Percentiles rank a stretch among this genome's conserved stretches.
Evolutionary conservation across 2,888 invertebrate species (phyloP).

Genomic region (Eumerus sabulonum): DNA sequence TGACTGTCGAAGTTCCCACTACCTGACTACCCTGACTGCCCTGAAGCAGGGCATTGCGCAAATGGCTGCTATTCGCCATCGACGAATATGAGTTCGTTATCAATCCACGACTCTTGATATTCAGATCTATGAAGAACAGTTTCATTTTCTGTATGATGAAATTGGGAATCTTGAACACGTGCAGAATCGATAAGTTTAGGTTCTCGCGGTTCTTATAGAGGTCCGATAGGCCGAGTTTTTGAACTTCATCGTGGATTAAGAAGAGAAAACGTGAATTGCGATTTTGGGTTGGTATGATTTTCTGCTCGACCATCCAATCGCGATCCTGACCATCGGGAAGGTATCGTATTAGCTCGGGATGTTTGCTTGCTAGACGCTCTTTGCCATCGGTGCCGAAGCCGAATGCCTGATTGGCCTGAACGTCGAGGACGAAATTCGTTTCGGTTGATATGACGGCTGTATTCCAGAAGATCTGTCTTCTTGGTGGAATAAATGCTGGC

Average conservation of each 20-base stretch:
- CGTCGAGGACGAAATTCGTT: constrained; percentile 82
- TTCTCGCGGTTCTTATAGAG: constrained; percentile 80
- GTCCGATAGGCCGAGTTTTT: constrained; percentile 81
- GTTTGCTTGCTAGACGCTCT: constrained; percentile 83
- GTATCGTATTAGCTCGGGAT: constrained; percentile 84
- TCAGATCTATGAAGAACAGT: constrained; percentile 77
- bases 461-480: constrained; percentile 81
- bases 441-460: constrained; percentile 81
- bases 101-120: constrained; percentile 78
- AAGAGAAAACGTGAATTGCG: constrained; percentile 83
- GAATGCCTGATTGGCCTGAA: constrained; percentile 78
- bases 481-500: constrained; percentile 67
- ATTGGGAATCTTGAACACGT: constrained; percentile 81
- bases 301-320: constrained; percentile 82
- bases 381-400: constrained; percentile 79
- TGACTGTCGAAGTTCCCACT: not conserved
- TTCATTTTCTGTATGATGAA: constrained; percentile 83
- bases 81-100: constrained; percentile 77
- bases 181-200: constrained; percentile 76
- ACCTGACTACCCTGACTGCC: constrained; percentile 70
- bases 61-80: constrained; percentile 73
- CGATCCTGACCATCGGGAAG: constrained; percentile 84
- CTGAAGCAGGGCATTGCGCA: constrained; percentile 76
- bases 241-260: constrained; percentile 82
- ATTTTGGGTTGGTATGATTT: constrained; percentile 82